Percentiles rank a stretch among this genome's conserved stretches.
Evolutionary conservation across 1,140 invertebrate genomes (phyloP).

Genomic region (Nomia melanderi): DNA sequence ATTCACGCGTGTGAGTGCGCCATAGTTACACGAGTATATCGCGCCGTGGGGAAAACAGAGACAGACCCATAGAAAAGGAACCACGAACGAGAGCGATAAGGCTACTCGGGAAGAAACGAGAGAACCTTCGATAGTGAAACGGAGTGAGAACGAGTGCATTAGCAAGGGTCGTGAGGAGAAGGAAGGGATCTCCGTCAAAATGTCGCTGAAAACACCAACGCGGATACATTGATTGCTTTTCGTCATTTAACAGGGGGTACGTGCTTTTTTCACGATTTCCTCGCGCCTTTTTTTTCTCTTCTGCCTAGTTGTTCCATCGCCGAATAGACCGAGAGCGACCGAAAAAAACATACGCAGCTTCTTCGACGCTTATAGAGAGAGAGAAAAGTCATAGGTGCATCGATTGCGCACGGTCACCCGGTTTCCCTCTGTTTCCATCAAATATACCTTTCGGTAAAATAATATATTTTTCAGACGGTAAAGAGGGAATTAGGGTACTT

Average conservation of each 20-base stretch:
- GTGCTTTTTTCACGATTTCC: constrained; percentile 43
- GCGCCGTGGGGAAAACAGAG: not conserved
- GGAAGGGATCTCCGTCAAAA: constrained; percentile 68
- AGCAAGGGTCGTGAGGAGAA: constrained; percentile 28
- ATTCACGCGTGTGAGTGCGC: constrained; percentile 47
- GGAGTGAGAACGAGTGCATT: constrained; percentile 56
- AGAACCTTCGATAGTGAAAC: constrained; percentile 46
- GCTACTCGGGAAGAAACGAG: constrained; percentile 17
- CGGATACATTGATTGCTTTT: constrained; percentile 68
- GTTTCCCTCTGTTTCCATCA: constrained; percentile 60
- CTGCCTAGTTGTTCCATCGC: not conserved
- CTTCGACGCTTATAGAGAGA: constrained; percentile 29
- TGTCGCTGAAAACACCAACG: constrained; percentile 73
- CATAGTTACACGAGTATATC: constrained; percentile 48
- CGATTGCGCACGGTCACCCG: constrained; percentile 64
- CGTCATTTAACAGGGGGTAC: constrained; percentile 56
- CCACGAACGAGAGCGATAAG: constrained; percentile 12
- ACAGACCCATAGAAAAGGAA: constrained; percentile 1
- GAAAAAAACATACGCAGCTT: constrained; percentile 4
- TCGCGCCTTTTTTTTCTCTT: constrained; percentile 2
- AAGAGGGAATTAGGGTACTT: not conserved
- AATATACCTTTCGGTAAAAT: constrained; percentile 13
- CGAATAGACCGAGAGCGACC: not conserved
- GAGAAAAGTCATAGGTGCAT: constrained; percentile 57
- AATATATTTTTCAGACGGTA: not conserved